Evolutionary conservation across 2,113 vertebrate species (phyloP).

Genomic region (Ranitomeya variabilis): DNA sequence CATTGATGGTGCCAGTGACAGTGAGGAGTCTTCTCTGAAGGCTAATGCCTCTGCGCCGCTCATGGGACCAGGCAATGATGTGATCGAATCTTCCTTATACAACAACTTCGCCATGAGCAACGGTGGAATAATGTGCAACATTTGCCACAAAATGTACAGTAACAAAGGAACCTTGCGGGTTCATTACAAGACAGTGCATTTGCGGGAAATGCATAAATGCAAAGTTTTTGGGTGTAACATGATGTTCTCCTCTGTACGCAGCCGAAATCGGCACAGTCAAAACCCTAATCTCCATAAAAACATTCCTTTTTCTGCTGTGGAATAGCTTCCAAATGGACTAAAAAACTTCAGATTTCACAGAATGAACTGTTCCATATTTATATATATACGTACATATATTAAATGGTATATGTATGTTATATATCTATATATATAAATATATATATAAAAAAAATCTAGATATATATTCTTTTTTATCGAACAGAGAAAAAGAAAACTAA

Average conservation of each 20-base stretch:
- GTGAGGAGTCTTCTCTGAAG: slow-evolving; percentile 83
- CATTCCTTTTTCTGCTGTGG: slow-evolving; percentile 87
- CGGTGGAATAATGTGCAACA: slow-evolving; percentile 93
- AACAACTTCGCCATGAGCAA: slow-evolving; percentile 80
- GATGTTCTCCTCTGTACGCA: slow-evolving; percentile 99
- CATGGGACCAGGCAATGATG: slow-evolving; percentile 71
- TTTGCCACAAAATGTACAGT: slow-evolving; percentile 99
- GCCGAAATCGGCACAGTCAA: slow-evolving; percentile 98
- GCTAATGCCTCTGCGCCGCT: slow-evolving; percentile 71
- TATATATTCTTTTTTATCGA: slow-evolving; percentile 68
- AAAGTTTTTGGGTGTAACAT: slow-evolving; percentile 98
- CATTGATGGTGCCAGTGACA: slow-evolving; percentile 90
- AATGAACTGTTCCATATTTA: slow-evolving; percentile 70
- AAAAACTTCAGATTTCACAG: slow-evolving; percentile 73
- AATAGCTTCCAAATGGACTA: slow-evolving; percentile 77
- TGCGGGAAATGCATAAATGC: slow-evolving; percentile 99
- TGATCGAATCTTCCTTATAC: slow-evolving; percentile 80
- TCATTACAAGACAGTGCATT: slow-evolving; percentile 98
- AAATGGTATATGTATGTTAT: slow-evolving; percentile 53
- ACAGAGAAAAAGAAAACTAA: slow-evolving; percentile 64
- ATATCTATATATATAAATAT: slow-evolving; percentile 61
- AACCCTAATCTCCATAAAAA: slow-evolving; percentile 99
- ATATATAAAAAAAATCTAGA: slow-evolving; percentile 58
- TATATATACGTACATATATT: slow-evolving; percentile 57
- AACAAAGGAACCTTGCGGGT: slow-evolving; percentile 98